Percentiles rank a stretch among this genome's conserved stretches.
Evolutionary conservation across 2,113 vertebrate genomes (phyloP).

Genomic region (Entomyzon cyanotis): DNA sequence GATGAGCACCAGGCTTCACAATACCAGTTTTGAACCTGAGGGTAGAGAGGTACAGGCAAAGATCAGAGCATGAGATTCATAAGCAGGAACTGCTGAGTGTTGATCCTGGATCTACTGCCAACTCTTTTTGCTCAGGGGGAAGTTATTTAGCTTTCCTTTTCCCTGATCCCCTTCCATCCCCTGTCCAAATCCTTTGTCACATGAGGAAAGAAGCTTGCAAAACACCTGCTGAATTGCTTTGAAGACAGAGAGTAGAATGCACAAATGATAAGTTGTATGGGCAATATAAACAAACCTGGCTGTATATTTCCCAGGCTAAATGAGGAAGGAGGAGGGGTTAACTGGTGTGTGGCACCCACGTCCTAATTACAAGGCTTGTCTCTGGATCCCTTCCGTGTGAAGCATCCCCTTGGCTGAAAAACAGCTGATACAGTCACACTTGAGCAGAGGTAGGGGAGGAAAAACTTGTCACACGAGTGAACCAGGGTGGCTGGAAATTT

Average conservation of each 20-base stretch:
- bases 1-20: background rate
- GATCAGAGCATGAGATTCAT: background rate
- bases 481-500: background rate
- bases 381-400: background rate
- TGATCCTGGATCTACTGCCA: background rate
- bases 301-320: background rate
- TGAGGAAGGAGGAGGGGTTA: background rate
- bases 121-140: background rate
- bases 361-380: constrained; percentile 22
- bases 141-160: background rate
- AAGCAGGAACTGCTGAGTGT: background rate
- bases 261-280: background rate
- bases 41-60: background rate
- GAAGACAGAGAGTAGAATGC: background rate
- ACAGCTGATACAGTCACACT: background rate
- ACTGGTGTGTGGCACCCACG: background rate
- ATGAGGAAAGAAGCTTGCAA: background rate
- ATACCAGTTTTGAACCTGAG: background rate
- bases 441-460: background rate
- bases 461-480: background rate
- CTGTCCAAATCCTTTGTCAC: background rate
- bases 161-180: background rate
- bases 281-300: background rate
- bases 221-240: constrained; percentile 2
- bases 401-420: constrained; percentile 17